These are phyloP conservation scores for Calycopis cecrops DNA, from an alignment of 1,140 invertebrate genomes.

Conservation along the genomic window DNA sequence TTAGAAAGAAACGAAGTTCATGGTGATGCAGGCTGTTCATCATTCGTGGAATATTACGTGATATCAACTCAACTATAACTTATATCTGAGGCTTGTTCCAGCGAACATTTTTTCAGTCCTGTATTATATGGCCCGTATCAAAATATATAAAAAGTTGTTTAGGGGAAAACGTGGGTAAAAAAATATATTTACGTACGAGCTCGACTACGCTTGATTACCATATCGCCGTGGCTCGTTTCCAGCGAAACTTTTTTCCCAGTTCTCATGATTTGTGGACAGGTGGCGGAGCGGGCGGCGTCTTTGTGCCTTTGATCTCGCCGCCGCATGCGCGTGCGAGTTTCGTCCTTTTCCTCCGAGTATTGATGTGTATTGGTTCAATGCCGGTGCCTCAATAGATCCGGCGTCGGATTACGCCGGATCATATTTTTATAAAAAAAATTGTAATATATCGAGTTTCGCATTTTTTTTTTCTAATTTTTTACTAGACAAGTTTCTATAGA, in stretches of 20 bases:
- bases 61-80: too few relatives aligned
- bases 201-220: slow-evolving; percentile 21
- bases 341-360: slow-evolving; percentile 44
- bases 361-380: slow-evolving; percentile 51
- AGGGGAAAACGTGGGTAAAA: too few relatives aligned
- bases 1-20: too few relatives aligned
- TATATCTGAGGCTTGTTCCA: too few relatives aligned
- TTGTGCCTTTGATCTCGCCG: slow-evolving; percentile 58
- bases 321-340: slow-evolving; percentile 59
- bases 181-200: too few relatives aligned
- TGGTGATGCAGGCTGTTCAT: too few relatives aligned
- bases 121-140: too few relatives aligned
- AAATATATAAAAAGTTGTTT: too few relatives aligned
- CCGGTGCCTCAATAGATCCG: slow-evolving; percentile 35
- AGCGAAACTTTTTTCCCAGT: slow-evolving; percentile 34
- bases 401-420: slow-evolving; percentile 26
- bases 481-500: too few relatives aligned
- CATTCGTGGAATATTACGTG: too few relatives aligned
- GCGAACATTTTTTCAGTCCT: too few relatives aligned
- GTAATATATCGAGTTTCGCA: not conserved
- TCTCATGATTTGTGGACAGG: slow-evolving; percentile 67
- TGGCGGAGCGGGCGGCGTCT: slow-evolving; percentile 53
- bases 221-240: slow-evolving; percentile 32
- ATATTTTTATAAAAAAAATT: slow-evolving; percentile 6
- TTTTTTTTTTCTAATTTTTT: not conserved